Conservation (phyloP, 2,797 vertebrate genomes). For the Agapornis canus region DNA sequence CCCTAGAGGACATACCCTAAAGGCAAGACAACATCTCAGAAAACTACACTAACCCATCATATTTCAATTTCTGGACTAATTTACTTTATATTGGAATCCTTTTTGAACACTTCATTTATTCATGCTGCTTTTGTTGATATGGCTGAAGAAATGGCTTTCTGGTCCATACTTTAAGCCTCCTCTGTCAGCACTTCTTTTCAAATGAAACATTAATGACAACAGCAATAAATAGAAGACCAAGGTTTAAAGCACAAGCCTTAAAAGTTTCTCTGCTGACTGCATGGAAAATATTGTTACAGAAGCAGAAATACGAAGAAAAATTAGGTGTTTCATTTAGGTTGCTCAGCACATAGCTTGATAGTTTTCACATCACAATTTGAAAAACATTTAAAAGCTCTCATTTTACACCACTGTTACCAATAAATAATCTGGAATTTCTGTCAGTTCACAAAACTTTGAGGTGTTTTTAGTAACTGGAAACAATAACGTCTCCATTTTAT, state of each 20-base stretch:
- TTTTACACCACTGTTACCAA: neutral
- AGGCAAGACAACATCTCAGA: neutral
- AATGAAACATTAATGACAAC: slow-evolving; percentile 1
- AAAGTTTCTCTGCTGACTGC: neutral
- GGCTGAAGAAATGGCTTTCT: neutral
- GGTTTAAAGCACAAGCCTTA: neutral
- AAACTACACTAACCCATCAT: neutral
- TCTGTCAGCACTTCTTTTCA: neutral
- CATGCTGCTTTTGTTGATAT: neutral
- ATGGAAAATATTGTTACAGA: neutral
- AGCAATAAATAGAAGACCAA: neutral
- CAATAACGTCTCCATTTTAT: neutral
- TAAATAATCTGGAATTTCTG: neutral
- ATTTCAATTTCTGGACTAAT: neutral
- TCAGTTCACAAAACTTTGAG: neutral
- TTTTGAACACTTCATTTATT: neutral
- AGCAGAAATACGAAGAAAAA: neutral
- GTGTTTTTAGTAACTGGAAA: neutral
- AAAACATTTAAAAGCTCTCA: neutral
- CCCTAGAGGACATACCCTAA: neutral
- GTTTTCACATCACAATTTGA: neutral
- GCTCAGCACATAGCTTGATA: neutral
- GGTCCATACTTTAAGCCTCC: neutral
- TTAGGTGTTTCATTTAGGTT: neutral
- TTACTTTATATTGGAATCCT: neutral